These are phyloP conservation scores for Epiperipatus broadwayi DNA, from an alignment of 2,888 invertebrate genomes.

Conservation along the genomic window DNA sequence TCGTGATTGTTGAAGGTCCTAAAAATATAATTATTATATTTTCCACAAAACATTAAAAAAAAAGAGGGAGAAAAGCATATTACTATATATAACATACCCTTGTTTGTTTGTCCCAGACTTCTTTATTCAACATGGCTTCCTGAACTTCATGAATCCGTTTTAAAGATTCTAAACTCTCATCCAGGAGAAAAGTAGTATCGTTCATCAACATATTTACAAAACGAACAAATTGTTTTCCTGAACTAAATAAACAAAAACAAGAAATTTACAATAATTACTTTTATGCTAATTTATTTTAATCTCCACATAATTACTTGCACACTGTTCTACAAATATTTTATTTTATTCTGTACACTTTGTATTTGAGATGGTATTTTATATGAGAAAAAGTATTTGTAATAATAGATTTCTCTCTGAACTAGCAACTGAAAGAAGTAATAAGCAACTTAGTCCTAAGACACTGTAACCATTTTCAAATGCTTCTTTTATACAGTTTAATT, in stretches of 20 bases:
- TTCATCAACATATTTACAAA: constrained; percentile 97
- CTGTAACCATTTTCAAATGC: too few relatives aligned
- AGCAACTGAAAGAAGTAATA: too few relatives aligned
- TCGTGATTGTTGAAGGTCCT: constrained; percentile 50
- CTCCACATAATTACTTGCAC: too few relatives aligned
- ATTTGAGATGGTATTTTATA: too few relatives aligned
- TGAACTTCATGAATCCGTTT: constrained; percentile 52
- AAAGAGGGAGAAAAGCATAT: not conserved
- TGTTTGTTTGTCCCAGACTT: constrained; percentile 44
- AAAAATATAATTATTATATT: constrained; percentile 17
- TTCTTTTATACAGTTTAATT: too few relatives aligned
- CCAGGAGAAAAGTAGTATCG: constrained; percentile 85
- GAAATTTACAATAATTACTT: too few relatives aligned
- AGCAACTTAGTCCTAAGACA: too few relatives aligned
- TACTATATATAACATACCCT: constrained; percentile 19
- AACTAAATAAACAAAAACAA: constrained; percentile 30
- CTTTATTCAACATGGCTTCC: constrained; percentile 51
- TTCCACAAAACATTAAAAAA: constrained; percentile 6
- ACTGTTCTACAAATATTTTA: too few relatives aligned
- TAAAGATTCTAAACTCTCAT: constrained; percentile 81
- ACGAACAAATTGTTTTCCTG: constrained; percentile 78
- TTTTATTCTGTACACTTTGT: too few relatives aligned
- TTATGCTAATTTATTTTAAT: too few relatives aligned
- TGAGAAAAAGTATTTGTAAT: too few relatives aligned
- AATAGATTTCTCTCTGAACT: too few relatives aligned